These are phyloP conservation scores for Forficula auricularia DNA, from an alignment of 1,140 invertebrate genomes.

Conservation along the genomic window DNA sequence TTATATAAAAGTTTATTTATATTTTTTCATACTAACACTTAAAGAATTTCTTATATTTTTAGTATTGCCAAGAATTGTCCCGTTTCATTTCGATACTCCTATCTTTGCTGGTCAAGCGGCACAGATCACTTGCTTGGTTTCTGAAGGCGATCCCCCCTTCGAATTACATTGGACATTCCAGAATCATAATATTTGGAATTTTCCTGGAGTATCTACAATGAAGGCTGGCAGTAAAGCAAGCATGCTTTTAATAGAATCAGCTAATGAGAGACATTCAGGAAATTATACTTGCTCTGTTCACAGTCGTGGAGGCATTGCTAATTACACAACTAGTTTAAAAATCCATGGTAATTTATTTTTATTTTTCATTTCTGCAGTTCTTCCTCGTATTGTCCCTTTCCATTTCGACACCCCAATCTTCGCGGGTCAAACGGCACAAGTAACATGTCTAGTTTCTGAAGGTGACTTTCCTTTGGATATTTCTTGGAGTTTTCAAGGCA, in stretches of 20 bases:
- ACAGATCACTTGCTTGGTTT: constrained; percentile 49
- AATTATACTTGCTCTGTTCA: constrained; percentile 63
- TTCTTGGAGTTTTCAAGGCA: constrained; percentile 21
- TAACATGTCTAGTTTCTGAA: constrained; percentile 20
- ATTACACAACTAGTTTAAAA: constrained; percentile 40
- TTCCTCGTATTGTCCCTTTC: constrained; percentile 30
- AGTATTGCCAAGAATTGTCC: constrained; percentile 41
- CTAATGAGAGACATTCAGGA: constrained; percentile 45
- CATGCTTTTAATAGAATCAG: constrained; percentile 20
- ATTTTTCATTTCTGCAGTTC: constrained; percentile 17
- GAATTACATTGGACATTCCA: constrained; percentile 24
- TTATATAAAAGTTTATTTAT: too few relatives aligned
- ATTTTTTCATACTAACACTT: too few relatives aligned
- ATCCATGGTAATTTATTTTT: constrained; percentile 20
- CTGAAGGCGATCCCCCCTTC: constrained; percentile 36
- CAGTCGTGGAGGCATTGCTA: constrained; percentile 45
- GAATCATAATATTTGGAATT: constrained; percentile 3
- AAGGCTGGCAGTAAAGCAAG: constrained; percentile 19
- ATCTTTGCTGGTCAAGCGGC: constrained; percentile 57
- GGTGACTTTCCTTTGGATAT: constrained; percentile 25
- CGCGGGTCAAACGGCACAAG: constrained; percentile 29
- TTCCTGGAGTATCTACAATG: constrained; percentile 17
- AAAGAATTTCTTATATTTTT: constrained; percentile 11
- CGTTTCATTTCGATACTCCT: constrained; percentile 25
- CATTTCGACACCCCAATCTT: constrained; percentile 24